Evolutionary conservation across 2,888 invertebrate genomes (phyloP).

Genomic region (Drosophila formosana): DNA sequence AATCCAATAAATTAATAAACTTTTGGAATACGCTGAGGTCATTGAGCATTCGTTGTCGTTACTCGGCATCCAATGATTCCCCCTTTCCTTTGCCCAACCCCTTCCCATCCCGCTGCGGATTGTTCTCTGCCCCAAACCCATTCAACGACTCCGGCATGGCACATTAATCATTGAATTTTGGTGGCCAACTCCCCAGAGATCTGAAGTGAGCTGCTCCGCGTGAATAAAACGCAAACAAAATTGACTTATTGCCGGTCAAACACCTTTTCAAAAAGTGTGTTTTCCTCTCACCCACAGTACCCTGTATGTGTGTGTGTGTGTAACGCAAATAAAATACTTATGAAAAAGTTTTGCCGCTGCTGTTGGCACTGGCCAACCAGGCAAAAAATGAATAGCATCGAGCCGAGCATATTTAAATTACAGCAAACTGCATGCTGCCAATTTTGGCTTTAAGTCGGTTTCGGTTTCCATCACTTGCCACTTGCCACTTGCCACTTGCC

Average conservation of each 20-base stretch:
- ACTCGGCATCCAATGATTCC: slow-evolving; percentile 19
- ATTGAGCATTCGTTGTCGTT: slow-evolving; percentile 53
- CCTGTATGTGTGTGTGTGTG: slow-evolving; percentile 20
- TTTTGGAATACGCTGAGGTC: slow-evolving; percentile 80
- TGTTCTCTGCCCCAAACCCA: slow-evolving; percentile 59
- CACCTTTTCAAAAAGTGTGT: slow-evolving; percentile 72
- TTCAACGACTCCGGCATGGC: slow-evolving; percentile 72
- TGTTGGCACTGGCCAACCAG: slow-evolving; percentile 29
- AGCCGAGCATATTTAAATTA: slow-evolving; percentile 73
- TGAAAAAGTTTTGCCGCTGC: slow-evolving; percentile 69
- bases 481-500: not conserved
- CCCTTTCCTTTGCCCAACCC: not conserved
- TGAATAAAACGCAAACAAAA: slow-evolving; percentile 80
- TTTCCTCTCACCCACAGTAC: not conserved
- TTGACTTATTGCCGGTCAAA: slow-evolving; percentile 82
- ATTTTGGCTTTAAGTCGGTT: slow-evolving; percentile 65
- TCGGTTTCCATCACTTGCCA: slow-evolving; percentile 16
- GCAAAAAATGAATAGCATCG: slow-evolving; percentile 48
- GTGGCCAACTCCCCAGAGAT: slow-evolving; percentile 74
- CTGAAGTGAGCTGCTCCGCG: slow-evolving; percentile 52
- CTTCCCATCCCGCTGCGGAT: not conserved
- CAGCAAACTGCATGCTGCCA: slow-evolving; percentile 62
- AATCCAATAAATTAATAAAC: slow-evolving; percentile 81
- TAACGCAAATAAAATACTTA: slow-evolving; percentile 78
- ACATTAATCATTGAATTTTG: slow-evolving; percentile 81